Base-by-base conservation (phyloP, 2,888 invertebrate species). In the Gortyna flavago region DNA sequence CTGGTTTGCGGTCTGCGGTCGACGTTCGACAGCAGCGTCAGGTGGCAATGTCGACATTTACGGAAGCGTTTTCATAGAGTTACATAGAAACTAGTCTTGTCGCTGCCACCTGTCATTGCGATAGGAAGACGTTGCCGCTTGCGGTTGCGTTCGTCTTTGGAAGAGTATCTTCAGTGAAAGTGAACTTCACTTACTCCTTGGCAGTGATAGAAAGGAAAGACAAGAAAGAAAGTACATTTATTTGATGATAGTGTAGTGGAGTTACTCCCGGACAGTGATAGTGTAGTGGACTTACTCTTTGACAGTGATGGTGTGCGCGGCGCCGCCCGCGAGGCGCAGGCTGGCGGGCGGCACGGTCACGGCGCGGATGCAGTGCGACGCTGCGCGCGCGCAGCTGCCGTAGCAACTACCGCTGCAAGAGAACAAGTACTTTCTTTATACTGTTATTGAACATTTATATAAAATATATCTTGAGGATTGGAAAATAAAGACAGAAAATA, bases 321-420 rank as follows among this genome's bases (percentile, higher is more conserved):
- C 32, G 85, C 81, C 41, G 87, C 74, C 68, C 88, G 90, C 32
- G 87, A 76, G n/a, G 2, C 88, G 87, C 66, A 95, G 87, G 18
- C 93, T 91, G 74, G 88, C 79, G 29, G 98, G 97, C 59, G 99
- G 98, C 90, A 99, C 98, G 91, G 98, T 98, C 72, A 99, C 98
- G 88, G 98, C 97, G 87, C 99, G 98, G 90, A 99, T 99, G 75
- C 98, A 98, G 96, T 99, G 99, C 67, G 89, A 97, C 95, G 79
- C 83, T 18, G 80, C 70, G 41, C 80, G 84, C 16, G 85, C 79
- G 25, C 85, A 44, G 68, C 84, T 72, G 73, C 84, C 97, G 96
- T 98, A 99, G 93, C 99, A 99, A 71, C 96, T 95, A 4, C 98
- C 98, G 92, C 98, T 98, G 16, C 3, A 64, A 2, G 18, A 11